phyloP scores from a whole-genome alignment of 2,113 vertebrate genomes.

The Hystrix cristata region DNA sequence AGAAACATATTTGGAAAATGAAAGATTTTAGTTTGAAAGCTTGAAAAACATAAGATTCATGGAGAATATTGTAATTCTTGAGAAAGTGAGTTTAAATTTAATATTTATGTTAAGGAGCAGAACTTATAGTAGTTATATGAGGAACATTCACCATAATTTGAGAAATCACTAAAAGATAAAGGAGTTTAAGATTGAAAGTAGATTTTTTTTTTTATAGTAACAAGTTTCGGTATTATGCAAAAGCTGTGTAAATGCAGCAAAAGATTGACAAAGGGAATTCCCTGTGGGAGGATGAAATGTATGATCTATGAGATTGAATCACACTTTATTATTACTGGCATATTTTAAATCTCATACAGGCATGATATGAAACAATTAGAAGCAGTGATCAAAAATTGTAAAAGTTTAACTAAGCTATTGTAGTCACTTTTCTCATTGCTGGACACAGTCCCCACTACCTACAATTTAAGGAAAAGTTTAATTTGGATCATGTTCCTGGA shows the following conservation, averaged over 20 bases:
- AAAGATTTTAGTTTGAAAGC: not conserved
- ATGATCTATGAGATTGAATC: not conserved
- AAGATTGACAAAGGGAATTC: not conserved
- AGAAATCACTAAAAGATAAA: not conserved
- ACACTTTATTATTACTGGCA: not conserved
- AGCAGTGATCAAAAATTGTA: not conserved
- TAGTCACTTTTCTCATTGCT: not conserved
- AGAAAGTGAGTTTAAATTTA: not conserved
- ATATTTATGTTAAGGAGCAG: not conserved
- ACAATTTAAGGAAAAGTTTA: not conserved
- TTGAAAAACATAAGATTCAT: not conserved
- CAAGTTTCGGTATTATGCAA: not conserved
- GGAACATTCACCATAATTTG: not conserved
- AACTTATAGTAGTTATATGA: not conserved
- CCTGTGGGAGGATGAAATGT: not conserved
- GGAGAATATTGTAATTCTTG: not conserved
- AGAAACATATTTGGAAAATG: not conserved
- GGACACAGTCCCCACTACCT: not conserved
- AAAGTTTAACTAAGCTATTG: not conserved
- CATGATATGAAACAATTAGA: not conserved
- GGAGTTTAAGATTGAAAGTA: conserved; percentile 10
- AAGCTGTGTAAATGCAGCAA: not conserved
- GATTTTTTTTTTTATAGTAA: not conserved
- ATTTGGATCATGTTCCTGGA: not conserved
- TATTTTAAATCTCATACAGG: not conserved